phyloP scores from a whole-genome alignment of 2,797 vertebrate species.

The Mycteria americana region DNA sequence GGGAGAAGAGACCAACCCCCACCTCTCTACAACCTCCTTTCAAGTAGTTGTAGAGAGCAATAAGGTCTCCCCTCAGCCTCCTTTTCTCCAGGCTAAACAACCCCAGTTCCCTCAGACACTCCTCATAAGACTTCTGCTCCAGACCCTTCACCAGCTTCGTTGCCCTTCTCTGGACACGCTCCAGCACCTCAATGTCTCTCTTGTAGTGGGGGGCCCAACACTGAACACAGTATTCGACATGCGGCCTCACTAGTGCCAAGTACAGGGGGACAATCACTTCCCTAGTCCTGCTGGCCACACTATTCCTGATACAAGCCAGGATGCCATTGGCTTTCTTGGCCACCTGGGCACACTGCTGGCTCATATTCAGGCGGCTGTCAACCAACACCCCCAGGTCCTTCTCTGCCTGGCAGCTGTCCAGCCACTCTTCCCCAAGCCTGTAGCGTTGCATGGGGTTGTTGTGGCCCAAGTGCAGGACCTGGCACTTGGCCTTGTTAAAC shows the following conservation, averaged over 20 bases:
- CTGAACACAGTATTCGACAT: not conserved
- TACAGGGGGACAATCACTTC: not conserved
- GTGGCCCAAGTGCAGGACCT: not conserved
- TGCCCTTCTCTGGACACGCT: not conserved
- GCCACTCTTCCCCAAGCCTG: not conserved
- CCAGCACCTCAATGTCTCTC: not conserved
- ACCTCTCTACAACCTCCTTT: not conserved
- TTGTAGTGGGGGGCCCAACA: not conserved
- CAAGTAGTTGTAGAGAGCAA: not conserved
- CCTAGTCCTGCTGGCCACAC: not conserved
- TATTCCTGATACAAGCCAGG: not conserved
- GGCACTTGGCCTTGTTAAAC: not conserved
- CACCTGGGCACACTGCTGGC: not conserved
- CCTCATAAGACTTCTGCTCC: not conserved
- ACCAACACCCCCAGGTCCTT: not conserved
- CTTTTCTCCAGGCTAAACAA: not conserved
- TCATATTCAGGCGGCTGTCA: not conserved
- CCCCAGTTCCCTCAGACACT: not conserved
- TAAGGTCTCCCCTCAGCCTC: not conserved
- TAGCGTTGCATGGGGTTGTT: not conserved
- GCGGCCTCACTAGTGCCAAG: not conserved
- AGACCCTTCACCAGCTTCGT: not conserved
- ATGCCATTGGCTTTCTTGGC: not conserved
- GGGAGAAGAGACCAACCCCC: not conserved
- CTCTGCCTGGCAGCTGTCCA: not conserved